A percentile compares a stretch with the other conserved stretches of the same genome.
Evolutionary conservation across 2,113 vertebrate genomes (phyloP).

Genomic region (Cricetomys ansorgei): DNA sequence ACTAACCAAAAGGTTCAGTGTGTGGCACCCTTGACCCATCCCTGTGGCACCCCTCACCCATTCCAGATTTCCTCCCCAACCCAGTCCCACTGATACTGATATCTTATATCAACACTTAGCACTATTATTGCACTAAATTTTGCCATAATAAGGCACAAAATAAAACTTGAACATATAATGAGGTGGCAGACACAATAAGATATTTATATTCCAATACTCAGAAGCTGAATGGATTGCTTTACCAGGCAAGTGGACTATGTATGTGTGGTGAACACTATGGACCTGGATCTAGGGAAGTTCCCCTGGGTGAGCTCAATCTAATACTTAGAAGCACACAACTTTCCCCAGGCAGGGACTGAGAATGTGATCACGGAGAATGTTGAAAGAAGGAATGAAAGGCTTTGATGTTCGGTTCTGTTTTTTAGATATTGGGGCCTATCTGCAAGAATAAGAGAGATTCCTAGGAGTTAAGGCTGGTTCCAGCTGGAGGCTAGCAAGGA

Average conservation of each 20-base stretch:
- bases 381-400: background rate
- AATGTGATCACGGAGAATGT: background rate
- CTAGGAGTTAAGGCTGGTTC: background rate
- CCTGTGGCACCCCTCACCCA: background rate
- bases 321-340: background rate
- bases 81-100: background rate
- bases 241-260: background rate
- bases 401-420: rapidly evolving
- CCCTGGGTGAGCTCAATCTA: background rate
- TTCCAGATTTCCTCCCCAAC: background rate
- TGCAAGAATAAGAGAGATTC: background rate
- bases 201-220: background rate
- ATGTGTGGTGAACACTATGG: background rate
- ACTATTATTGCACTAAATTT: too few species aligned
- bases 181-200: background rate
- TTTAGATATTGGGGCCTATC: background rate
- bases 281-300: background rate
- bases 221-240: background rate
- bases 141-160: background rate
- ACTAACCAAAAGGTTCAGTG: background rate
- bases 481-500: background rate
- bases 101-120: background rate
- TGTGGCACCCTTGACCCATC: background rate
- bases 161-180: background rate
- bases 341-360: background rate